These are phyloP conservation scores for Isurus oxyrinchus DNA, from an alignment of 2,113 vertebrate genomes.

Conservation along the genomic window DNA sequence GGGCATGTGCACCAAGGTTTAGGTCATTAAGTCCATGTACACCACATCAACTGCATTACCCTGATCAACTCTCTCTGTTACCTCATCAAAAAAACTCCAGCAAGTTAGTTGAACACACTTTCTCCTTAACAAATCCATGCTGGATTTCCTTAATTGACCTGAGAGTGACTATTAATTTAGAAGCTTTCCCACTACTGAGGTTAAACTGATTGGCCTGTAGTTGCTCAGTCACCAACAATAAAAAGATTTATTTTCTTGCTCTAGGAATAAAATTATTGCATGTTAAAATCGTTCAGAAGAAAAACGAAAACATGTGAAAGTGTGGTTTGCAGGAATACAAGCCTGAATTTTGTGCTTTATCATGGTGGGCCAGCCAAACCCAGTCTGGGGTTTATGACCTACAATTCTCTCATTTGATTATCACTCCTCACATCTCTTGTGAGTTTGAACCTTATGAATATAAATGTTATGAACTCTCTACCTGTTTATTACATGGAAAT, in stretches of 20 bases:
- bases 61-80: too few relatives aligned
- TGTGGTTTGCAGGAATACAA: not conserved
- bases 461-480: not conserved
- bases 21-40: too few relatives aligned
- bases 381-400: not conserved
- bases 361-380: not conserved
- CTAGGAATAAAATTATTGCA: not conserved
- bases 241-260: not conserved
- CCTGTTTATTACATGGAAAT: not conserved
- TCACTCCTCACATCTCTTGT: not conserved
- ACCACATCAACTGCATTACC: too few relatives aligned
- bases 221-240: not conserved
- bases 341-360: not conserved
- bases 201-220: too few relatives aligned
- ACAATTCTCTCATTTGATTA: not conserved
- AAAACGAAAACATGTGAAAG: not conserved
- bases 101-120: too few relatives aligned
- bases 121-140: too few relatives aligned
- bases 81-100: too few relatives aligned
- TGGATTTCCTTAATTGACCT: too few relatives aligned
- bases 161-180: too few relatives aligned
- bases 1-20: too few relatives aligned
- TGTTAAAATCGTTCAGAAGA: not conserved
- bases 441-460: not conserved
- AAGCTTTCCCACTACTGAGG: too few relatives aligned